phyloP scores from a whole-genome alignment of 2,888 invertebrate species.

The Nephrotoma flavescens region DNA sequence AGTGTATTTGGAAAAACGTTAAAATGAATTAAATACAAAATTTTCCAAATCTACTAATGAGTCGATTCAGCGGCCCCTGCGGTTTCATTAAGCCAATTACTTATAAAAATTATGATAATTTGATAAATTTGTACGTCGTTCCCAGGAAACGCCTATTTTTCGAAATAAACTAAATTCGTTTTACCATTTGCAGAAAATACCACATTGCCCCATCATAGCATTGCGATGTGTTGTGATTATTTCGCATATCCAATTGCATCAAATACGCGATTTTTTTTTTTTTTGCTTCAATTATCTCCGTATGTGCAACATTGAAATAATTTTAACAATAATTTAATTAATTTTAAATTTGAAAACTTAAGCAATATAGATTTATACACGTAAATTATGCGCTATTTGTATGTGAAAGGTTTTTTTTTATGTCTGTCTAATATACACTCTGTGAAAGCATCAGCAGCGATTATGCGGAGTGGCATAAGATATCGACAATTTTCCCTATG shows the following conservation, averaged over 20 bases:
- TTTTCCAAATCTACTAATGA: no score
- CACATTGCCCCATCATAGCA: neutral
- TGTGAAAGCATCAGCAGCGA: neutral
- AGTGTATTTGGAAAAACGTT: no score
- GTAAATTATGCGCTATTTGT: neutral
- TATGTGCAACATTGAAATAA: neutral
- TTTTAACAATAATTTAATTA: neutral
- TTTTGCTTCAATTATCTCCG: neutral
- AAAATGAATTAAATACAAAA: no score
- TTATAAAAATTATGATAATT: no score
- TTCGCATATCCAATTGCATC: neutral
- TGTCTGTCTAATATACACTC: neutral
- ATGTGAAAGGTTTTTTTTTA: neutral
- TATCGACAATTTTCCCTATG: neutral
- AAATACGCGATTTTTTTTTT: neutral
- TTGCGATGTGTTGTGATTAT: neutral
- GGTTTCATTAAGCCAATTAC: no score
- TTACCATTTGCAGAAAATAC: neutral
- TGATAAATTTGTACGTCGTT: neutral
- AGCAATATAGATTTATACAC: neutral
- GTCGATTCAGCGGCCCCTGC: no score
- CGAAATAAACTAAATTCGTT: neutral
- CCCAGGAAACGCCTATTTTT: neutral
- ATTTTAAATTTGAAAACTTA: neutral
- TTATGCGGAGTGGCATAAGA: neutral